Percentiles rank a stretch among this genome's conserved stretches.
These are phyloP conservation scores for Hydrozoanthus tunicans DNA, from an alignment of 64 coral and sea anemone genomes.

Conservation along the genomic window DNA sequence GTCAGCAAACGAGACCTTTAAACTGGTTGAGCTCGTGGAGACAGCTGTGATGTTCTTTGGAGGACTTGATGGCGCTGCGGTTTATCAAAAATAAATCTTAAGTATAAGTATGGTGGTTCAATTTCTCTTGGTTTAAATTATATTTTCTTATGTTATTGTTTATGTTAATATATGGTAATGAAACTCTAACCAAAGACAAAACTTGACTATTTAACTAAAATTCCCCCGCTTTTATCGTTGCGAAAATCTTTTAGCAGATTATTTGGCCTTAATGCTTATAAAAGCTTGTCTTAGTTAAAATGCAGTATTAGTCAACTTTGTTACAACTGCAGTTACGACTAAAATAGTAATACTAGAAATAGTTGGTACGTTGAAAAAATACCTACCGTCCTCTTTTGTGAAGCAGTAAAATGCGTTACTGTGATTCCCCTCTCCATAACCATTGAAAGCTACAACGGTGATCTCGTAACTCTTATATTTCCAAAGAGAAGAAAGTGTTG, in stretches of 20 bases:
- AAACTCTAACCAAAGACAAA: background rate
- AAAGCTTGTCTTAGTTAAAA: too few relatives aligned
- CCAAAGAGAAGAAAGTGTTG: slow-evolving; percentile 35
- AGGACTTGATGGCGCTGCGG: slow-evolving; percentile 39
- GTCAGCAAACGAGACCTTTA: slow-evolving; percentile 43
- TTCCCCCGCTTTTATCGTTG: too few relatives aligned
- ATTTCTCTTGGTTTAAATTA: background rate
- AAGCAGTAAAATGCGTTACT: slow-evolving; percentile 29
- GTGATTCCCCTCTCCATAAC: slow-evolving; percentile 52
- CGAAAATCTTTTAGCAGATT: too few relatives aligned
- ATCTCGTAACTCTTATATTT: slow-evolving; percentile 44
- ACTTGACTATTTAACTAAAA: too few relatives aligned
- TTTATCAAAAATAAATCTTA: background rate
- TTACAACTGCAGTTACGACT: background rate
- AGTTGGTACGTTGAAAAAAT: background rate
- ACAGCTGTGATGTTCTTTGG: slow-evolving; percentile 15
- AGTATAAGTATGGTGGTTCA: background rate
- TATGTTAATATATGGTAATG: background rate
- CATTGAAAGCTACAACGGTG: slow-evolving; percentile 52
- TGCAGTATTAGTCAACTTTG: background rate
- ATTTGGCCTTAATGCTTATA: too few relatives aligned
- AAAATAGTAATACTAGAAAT: background rate
- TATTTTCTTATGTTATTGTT: background rate
- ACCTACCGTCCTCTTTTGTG: slow-evolving; percentile 60
- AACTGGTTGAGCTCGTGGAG: slow-evolving; percentile 17